Evolutionary conservation across 2,797 vertebrate genomes (phyloP).

Genomic region (Enteromius argenteus): DNA sequence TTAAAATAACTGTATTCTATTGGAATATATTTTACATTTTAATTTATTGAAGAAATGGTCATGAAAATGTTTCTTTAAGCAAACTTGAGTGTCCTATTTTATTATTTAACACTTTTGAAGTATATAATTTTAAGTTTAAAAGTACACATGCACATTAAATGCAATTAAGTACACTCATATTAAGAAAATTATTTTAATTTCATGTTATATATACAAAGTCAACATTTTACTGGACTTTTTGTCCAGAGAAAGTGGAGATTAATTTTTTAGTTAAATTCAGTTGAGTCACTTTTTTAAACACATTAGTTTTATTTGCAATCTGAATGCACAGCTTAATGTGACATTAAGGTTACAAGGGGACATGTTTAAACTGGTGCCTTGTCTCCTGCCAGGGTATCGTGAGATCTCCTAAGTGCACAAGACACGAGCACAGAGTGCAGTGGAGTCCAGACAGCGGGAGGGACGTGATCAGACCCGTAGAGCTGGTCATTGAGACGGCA

Average conservation of each 20-base stretch:
- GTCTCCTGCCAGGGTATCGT: constrained; percentile 83
- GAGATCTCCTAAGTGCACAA: constrained; percentile 86
- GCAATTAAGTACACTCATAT: neutral
- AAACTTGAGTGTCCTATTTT: neutral
- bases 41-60: neutral
- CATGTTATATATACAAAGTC: neutral
- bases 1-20: too few species aligned
- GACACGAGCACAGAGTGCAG: constrained; percentile 81
- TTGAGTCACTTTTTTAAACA: neutral
- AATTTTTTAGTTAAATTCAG: too few species aligned
- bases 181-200: neutral
- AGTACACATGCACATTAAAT: neutral
- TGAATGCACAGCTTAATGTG: neutral
- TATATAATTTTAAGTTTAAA: neutral
- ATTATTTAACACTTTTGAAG: neutral
- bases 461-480: constrained; percentile 87
- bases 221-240: neutral
- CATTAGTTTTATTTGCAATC: neutral
- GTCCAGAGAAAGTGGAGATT: neutral
- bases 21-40: too few species aligned
- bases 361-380: neutral
- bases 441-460: constrained; percentile 82
- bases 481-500: constrained; percentile 86
- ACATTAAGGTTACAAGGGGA: neutral
- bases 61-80: neutral